Evolutionary conservation across 2,797 vertebrate genomes (phyloP), one percentile per base, ranked within the genome.

Genomic region (Melanotaenia pygmaea): DNA sequence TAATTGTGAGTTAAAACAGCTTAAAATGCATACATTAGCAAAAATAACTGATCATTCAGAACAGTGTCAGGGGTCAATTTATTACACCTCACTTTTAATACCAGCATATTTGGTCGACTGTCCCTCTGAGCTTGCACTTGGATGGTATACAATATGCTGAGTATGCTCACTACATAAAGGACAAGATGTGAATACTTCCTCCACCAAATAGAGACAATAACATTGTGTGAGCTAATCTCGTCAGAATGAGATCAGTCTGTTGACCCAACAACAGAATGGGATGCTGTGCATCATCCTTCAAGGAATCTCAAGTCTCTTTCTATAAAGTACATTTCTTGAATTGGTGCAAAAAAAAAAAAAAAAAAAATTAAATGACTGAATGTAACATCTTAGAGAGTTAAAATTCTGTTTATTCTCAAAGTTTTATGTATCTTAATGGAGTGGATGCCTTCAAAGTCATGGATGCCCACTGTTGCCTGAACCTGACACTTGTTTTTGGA

Each of bases 401-500:
- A 43, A 40, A 40, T 40, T 40, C 38, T 40, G 38, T 13, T 38
- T 50, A 50, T 22, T 20, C 20, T 50, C 20, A n/a, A 5, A 50
- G 47, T 47, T 18, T 47, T 3, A 20, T 47, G 20, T 20, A 20
- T 6, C 43, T 3, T 79, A 83, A 74, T 76, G 73, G 22, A 40
- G 12, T 40, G 24, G 22, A 8, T 38, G 34, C 1, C 4, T 60
- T 38, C 20, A 37, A 37, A 60, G 12, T 9, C 47, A 51, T 22
- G 12, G 13, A 60, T 24, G 24, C 16, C 12, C 11, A 26, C 34
- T 38, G 35, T 14, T 40, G 38, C 22, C 35, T 60, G 22, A 60
- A 60, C 35, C 35, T 40, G 32, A 34, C n/a, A 11, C n/a, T 34
- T 58, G 56, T n/a, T 34, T 58, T 22, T 59, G 34, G 16, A 24